phyloP scores from a whole-genome alignment of 2,888 invertebrate species.

The Acanthococcus lagerstroemiae region DNA sequence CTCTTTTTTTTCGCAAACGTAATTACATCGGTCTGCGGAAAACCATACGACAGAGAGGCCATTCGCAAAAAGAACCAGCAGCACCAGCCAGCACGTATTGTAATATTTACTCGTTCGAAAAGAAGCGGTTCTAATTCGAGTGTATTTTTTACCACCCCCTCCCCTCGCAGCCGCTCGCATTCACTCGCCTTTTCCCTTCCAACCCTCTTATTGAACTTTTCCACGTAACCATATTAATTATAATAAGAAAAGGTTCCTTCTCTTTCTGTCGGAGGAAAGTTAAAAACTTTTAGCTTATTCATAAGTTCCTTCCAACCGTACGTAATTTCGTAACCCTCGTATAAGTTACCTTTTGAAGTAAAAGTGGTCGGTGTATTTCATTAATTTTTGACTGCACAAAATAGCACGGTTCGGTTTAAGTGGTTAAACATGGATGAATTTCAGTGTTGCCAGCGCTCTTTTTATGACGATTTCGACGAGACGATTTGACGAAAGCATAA shows the following conservation, averaged over 20 bases:
- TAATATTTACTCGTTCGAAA: constrained; percentile 1
- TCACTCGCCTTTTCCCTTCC: constrained; percentile 3
- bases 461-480: background rate
- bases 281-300: constrained; percentile 30
- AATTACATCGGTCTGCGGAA: too few relatives aligned
- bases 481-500: background rate
- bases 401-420: constrained; percentile 13
- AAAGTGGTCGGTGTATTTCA: constrained; percentile 27
- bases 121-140: constrained; percentile 6
- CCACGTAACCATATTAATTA: constrained; percentile 26
- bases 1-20: too few relatives aligned
- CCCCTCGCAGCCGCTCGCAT: background rate
- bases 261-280: constrained; percentile 21
- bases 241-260: constrained; percentile 27
- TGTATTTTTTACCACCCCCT: background rate
- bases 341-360: constrained; percentile 24
- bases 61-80: too few relatives aligned
- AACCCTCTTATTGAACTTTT: constrained; percentile 19
- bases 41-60: too few relatives aligned
- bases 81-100: too few relatives aligned
- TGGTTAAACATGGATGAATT: constrained; percentile 19
- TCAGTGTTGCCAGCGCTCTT: constrained; percentile 12
- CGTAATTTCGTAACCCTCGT: constrained; percentile 27
- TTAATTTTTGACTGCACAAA: constrained; percentile 26
- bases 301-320: constrained; percentile 25